phyloP scores from a whole-genome alignment of 2,888 invertebrate species.

The Caenorhabditis sp. region DNA sequence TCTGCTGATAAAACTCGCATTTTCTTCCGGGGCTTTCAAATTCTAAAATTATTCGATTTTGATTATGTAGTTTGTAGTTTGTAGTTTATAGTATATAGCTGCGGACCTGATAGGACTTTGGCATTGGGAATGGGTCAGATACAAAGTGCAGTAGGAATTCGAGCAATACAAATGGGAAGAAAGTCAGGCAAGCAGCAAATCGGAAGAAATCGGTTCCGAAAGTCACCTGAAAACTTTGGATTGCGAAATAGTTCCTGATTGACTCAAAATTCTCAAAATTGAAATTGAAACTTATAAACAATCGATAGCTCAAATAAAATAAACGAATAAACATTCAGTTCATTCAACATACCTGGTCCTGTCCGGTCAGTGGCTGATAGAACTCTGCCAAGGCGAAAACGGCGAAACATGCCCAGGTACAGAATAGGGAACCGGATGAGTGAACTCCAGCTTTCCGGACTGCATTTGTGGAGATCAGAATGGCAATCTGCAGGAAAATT shows the following conservation, averaged over 20 bases:
- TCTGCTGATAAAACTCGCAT: conserved; percentile 77
- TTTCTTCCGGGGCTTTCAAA: conserved; percentile 75
- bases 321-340: no score
- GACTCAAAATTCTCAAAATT: no score
- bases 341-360: no score
- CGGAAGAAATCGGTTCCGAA: conserved; percentile 73
- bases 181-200: conserved; percentile 77
- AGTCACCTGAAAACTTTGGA: conserved; percentile 75
- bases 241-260: conserved; percentile 40
- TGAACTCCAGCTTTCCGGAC: conserved; percentile 91
- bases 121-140: conserved; percentile 72
- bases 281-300: no score
- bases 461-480: conserved; percentile 68
- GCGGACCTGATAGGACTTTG: conserved; percentile 54
- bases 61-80: no score
- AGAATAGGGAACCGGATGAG: conserved; percentile 92
- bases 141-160: conserved; percentile 77
- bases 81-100: no score
- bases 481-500: conserved; percentile 60
- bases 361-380: no score
- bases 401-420: conserved; percentile 92
- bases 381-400: conserved; percentile 87
- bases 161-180: conserved; percentile 76
- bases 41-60: conserved; percentile 38
- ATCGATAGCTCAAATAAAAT: no score